Evolutionary conservation across 1,140 invertebrate genomes (phyloP).

Genomic region (Drosophila dunni): DNA sequence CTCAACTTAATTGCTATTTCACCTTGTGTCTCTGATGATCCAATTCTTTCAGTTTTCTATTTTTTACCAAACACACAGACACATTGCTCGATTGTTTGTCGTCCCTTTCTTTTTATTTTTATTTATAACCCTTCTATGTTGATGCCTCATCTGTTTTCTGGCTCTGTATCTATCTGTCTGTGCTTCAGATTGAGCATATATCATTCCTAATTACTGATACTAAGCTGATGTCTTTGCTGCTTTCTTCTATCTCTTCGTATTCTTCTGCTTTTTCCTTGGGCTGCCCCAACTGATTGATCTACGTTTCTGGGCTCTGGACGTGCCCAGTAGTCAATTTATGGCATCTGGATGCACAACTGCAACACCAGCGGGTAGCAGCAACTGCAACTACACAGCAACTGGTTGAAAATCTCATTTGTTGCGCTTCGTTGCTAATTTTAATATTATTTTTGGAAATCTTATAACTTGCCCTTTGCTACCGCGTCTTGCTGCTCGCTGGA

Average conservation of each 20-base stretch:
- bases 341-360: constrained; percentile 17
- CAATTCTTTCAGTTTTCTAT: constrained; percentile 18
- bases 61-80: constrained; percentile 30
- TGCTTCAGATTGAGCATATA: constrained; percentile 41
- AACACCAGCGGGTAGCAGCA: constrained; percentile 16
- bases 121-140: constrained; percentile 69
- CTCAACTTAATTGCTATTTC: constrained; percentile 32
- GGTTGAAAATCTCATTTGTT: constrained; percentile 71
- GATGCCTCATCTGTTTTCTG: constrained; percentile 28
- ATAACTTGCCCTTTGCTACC: constrained; percentile 61
- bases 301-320: constrained; percentile 41
- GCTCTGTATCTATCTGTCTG: constrained; percentile 7
- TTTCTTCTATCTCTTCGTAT: background rate
- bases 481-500: background rate
- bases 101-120: constrained; percentile 23
- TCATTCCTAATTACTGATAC: constrained; percentile 76
- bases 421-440: constrained; percentile 79
- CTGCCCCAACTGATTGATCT: constrained; percentile 65
- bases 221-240: constrained; percentile 64
- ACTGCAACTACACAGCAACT: constrained; percentile 29
- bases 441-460: constrained; percentile 81
- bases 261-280: constrained; percentile 11
- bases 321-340: constrained; percentile 63
- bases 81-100: constrained; percentile 24
- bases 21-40: constrained; percentile 17